Base-by-base conservation (phyloP, 1,140 invertebrate genomes). In the Hyposmocoma kahamanoa region DNA sequence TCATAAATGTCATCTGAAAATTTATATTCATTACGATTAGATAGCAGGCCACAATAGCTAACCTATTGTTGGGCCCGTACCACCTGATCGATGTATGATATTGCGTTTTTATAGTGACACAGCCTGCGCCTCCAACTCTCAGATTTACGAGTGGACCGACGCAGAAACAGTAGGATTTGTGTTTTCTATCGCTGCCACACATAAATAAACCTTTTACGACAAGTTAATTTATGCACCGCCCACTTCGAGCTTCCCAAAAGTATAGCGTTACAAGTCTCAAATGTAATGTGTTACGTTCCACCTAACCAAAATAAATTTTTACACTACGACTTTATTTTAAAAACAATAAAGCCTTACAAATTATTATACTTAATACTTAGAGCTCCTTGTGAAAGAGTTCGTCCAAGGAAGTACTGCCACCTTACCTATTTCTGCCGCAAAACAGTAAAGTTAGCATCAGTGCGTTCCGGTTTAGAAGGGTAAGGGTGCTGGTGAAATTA, bases 21-120 rank as follows among this genome's bases (percentile, higher is more conserved):
- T 84, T 84, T 84, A 84, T 84, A 84, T 83, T 83, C 79, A 83
- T 83, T 80, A 83, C 79, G 79, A 83, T 83, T 83, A 80, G 79
- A 83, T 81, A 77, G 68, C 66, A 72, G 62, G 61, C 59, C 66
- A 80, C 74, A 77, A 81, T 80, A 64, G 72, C 59, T 60, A 53
- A 59, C 41, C 72, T 56, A 79, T 79, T 84, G 81, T 84, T 84
- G 68, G 56, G 55, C 54, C 59, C 65, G 63, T 73, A 76, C 58
- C 56, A 64, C 66, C 68, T 81, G 81, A 84, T 82, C 76, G 81
- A 79, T 73, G 76, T 70, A 67, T 70, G 76, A 81, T 78, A 77
- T 79, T 72, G 63, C 67, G 52, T 80, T 81, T 80, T 78, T 83
- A 77, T 80, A 71, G 63, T 72, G 66, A 72, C 61, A 50, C 45